Evolutionary conservation across 2,888 invertebrate species (phyloP).

Genomic region (Ommatoiulus sabulosus): DNA sequence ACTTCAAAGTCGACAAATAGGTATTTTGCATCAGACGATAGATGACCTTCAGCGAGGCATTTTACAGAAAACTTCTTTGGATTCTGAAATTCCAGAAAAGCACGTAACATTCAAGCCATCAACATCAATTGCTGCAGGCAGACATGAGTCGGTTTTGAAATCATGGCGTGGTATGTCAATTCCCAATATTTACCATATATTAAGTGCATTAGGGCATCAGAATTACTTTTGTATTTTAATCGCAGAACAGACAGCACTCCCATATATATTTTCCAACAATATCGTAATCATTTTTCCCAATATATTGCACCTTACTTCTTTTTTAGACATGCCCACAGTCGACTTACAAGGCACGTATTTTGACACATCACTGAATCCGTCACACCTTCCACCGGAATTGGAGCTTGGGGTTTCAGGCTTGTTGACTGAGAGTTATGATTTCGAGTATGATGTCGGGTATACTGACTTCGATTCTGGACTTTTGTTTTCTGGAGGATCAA

Average conservation of each 20-base stretch:
- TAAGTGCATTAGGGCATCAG: too few relatives aligned
- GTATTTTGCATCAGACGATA: background rate
- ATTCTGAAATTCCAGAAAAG: background rate
- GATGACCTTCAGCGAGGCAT: background rate
- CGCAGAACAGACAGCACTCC: too few relatives aligned
- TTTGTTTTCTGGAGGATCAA: background rate
- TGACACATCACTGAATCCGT: slow-evolving; percentile 34
- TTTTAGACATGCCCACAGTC: background rate
- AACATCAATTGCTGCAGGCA: background rate
- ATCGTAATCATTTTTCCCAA: background rate
- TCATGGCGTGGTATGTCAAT: background rate
- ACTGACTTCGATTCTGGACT: background rate
- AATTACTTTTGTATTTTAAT: too few relatives aligned
- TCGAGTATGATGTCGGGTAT: background rate
- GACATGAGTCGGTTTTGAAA: background rate
- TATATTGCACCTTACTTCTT: background rate
- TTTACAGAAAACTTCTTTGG: background rate
- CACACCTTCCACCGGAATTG: slow-evolving; percentile 37
- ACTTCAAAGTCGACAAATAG: background rate
- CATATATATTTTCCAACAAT: too few relatives aligned
- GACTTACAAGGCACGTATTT: slow-evolving; percentile 32
- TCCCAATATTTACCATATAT: too few relatives aligned
- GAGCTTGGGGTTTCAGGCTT: slow-evolving; percentile 21
- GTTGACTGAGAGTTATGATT: background rate
- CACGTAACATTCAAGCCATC: background rate